A percentile compares a stretch with the other conserved stretches of the same genome.
Conservation (phyloP, 2,797 vertebrate species). For the Morus bassanus region DNA sequence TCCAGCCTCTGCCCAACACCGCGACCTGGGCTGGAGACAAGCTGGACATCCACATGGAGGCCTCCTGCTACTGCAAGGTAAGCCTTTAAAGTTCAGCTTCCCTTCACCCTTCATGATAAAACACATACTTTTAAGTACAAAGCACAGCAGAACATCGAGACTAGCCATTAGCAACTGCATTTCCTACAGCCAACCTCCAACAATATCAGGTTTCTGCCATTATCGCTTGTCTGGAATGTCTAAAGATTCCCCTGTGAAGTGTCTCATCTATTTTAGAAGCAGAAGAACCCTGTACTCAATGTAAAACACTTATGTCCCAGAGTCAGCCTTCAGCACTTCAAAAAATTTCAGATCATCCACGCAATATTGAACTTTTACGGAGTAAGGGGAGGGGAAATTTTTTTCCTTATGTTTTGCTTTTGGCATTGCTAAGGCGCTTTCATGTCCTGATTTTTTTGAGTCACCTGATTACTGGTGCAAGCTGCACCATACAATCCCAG, state of each 20-base stretch:
- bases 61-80: background rate
- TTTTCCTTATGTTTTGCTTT: background rate
- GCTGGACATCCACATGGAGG: background rate
- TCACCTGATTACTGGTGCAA: background rate
- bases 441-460: background rate
- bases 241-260: background rate
- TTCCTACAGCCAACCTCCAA: background rate
- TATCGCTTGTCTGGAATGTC: background rate
- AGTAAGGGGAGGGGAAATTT: background rate
- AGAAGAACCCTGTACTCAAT: background rate
- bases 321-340: background rate
- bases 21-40: background rate
- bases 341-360: background rate
- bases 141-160: background rate
- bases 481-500: background rate
- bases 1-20: background rate
- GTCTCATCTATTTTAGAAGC: background rate
- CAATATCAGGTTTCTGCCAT: background rate
- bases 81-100: background rate
- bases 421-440: background rate
- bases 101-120: background rate
- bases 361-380: background rate
- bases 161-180: background rate
- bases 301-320: background rate
- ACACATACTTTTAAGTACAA: background rate